phyloP scores from a whole-genome alignment of 1,140 invertebrate genomes.

The Phymastichus coffea region DNA sequence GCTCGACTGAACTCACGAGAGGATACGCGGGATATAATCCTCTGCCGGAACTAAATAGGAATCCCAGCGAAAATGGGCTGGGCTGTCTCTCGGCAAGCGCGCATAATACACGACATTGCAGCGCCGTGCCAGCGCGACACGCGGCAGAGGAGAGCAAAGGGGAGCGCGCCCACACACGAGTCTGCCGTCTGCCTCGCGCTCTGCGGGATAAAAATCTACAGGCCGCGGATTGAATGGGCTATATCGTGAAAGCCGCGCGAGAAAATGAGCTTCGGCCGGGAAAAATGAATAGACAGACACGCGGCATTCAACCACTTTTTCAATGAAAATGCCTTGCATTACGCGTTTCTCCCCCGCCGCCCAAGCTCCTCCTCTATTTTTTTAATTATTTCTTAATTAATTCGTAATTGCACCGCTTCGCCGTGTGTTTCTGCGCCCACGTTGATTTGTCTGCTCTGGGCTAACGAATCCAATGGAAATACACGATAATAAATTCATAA shows the following conservation, averaged over 20 bases:
- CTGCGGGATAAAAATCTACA: background rate
- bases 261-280: background rate
- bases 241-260: background rate
- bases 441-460: too few species aligned
- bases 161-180: too few species aligned
- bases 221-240: too few species aligned
- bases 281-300: background rate
- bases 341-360: background rate
- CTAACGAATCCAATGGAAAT: too few species aligned
- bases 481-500: too few species aligned
- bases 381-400: slow-evolving; percentile 26
- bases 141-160: background rate
- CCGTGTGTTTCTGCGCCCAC: too few species aligned
- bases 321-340: background rate
- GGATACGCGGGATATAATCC: background rate
- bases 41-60: slow-evolving; percentile 18
- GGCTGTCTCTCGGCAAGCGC: background rate
- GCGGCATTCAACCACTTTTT: slow-evolving; percentile 14
- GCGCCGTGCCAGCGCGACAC: background rate
- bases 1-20: too few species aligned
- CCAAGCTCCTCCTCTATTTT: too few species aligned
- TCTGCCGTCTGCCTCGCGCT: background rate
- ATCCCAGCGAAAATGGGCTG: background rate
- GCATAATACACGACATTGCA: slow-evolving; percentile 3
- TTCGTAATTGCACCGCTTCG: slow-evolving; percentile 10